Evolutionary conservation across 2,113 vertebrate genomes (phyloP).

Genomic region (Passer domesticus): DNA sequence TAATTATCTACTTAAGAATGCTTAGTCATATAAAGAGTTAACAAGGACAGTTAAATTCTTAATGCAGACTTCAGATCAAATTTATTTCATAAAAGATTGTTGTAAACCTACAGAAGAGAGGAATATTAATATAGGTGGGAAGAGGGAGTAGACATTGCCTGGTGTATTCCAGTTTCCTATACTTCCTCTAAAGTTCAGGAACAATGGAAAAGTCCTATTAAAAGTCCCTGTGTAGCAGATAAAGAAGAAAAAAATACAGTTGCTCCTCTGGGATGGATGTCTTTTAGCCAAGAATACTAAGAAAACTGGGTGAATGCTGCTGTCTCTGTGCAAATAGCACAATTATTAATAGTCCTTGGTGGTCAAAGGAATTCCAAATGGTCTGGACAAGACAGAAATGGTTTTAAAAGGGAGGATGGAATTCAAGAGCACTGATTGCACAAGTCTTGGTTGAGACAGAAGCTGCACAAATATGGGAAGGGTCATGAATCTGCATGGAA

Average conservation of each 20-base stretch:
- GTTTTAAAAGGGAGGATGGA: not conserved
- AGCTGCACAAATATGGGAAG: not conserved
- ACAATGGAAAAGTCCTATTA: not conserved
- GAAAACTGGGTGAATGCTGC: not conserved
- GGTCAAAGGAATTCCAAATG: not conserved
- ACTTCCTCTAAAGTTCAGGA: not conserved
- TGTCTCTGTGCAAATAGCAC: not conserved
- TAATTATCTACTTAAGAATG: not conserved
- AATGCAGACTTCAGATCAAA: not conserved
- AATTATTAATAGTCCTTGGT: not conserved
- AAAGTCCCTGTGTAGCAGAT: not conserved
- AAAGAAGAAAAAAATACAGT: not conserved
- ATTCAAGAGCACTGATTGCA: not conserved
- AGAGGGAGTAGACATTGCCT: not conserved
- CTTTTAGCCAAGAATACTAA: not conserved
- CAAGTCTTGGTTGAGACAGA: not conserved
- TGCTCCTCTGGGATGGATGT: not conserved
- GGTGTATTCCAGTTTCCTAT: not conserved
- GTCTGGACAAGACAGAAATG: not conserved
- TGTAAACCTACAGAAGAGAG: not conserved
- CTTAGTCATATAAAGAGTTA: not conserved
- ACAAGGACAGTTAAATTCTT: not conserved
- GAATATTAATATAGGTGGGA: not conserved
- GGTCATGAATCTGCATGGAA: not conserved
- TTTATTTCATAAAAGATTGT: not conserved